Base-by-base conservation (phyloP, 2,797 vertebrate species). In the Smutsia gigantea region DNA sequence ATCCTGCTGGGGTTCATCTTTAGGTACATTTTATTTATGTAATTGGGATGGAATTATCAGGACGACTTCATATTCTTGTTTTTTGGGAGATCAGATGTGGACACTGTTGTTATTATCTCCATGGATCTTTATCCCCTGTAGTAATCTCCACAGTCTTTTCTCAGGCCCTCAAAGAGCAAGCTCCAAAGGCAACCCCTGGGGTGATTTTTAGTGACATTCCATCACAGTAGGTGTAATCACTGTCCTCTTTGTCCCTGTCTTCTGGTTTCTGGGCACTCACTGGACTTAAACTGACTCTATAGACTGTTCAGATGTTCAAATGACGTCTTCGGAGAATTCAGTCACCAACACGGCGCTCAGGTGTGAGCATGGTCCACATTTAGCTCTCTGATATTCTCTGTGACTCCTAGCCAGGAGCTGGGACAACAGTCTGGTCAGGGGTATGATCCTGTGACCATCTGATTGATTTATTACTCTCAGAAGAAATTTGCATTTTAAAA, bases 401-500 rank as follows among this genome's bases (percentile, higher is more conserved):
- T 59, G 85, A 29, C 42, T 87, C 71, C 23, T 29, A n/a, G 71
- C 42, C 34, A 79, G 83, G 37, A 77, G 53, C 92, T 77, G 84
- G 81, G 75, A 85, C 77, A 90, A 71, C n/a, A 79, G 10, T 69
- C 66, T 68, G 81, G 87, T 81, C 39, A 72, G 59, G 86, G 66
- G 37, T 64, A 17, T 64, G 77, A 93, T 87, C 68, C 84, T 71
- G 8, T 29, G 61, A 51, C 79, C 90, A 91, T 77, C 79, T 96
- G 74, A 42, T 92, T 63, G 79, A 92, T 87, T 83, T 63, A 51
- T 84, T 83, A 82, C 37, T 96, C 31, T 74, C 39, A 34, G 84
- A 64, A 90, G 55, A 49, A 94, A 92, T 95, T 94, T 82, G 27
- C 66, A 74, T 93, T 93, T 92, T 81, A 68, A 87, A n/a, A 92